Evolutionary conservation across 2,888 invertebrate species (phyloP).

Genomic region (Byasa hedistus): DNA sequence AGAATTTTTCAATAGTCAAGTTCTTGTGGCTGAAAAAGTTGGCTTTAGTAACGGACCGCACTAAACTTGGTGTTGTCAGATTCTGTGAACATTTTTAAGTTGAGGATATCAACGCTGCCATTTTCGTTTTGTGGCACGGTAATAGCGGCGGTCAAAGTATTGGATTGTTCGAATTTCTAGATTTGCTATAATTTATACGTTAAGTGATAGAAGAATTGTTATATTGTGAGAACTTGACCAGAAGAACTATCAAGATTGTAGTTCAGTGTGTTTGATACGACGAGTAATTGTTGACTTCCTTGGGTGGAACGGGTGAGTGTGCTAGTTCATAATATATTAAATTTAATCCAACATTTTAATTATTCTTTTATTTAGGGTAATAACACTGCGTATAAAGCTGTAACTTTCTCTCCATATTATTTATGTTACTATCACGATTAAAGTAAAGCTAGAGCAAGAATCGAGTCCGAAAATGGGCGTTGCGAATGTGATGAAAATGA

Average conservation of each 20-base stretch:
- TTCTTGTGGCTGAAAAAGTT: not conserved
- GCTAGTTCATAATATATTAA: conserved; percentile 54
- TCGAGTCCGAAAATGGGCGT: conserved; percentile 61
- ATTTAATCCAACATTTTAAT: conserved; percentile 39
- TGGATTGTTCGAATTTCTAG: conserved; percentile 51
- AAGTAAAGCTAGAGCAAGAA: conserved; percentile 3
- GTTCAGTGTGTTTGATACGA: conserved; percentile 48
- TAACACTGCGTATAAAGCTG: not conserved
- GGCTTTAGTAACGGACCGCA: conserved; percentile 33
- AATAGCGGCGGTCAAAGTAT: conserved; percentile 65
- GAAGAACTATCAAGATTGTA: conserved; percentile 36
- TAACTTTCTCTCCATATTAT: not conserved
- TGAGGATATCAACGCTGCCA: conserved; percentile 65
- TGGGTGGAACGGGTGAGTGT: conserved; percentile 73
- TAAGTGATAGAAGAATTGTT: conserved; percentile 42
- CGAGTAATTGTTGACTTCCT: conserved; percentile 65
- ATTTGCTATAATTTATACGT: conserved; percentile 46
- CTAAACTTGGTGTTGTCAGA: conserved; percentile 33
- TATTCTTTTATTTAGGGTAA: not conserved
- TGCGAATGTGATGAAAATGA: conserved; percentile 48
- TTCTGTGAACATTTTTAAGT: conserved; percentile 27
- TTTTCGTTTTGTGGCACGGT: conserved; percentile 79
- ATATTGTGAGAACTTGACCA: conserved; percentile 17
- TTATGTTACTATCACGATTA: not conserved
- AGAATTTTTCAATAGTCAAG: too few species aligned